Base-by-base conservation (phyloP, 1,140 invertebrate genomes). In the Fopius arisanus region DNA sequence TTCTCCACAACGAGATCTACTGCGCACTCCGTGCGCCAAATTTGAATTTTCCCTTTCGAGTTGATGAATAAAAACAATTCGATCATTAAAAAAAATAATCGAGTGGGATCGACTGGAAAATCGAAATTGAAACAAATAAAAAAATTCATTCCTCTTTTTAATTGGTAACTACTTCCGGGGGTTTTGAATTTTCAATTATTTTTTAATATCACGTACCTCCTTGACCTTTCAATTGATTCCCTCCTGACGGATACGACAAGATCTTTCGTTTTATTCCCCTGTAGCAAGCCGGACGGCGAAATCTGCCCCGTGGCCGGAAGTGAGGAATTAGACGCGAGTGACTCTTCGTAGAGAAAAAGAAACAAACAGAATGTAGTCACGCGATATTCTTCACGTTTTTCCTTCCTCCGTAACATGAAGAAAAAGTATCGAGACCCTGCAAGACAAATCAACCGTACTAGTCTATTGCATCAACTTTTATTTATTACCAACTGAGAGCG, bases 391-490 rank as follows among this genome's bases (percentile, higher is more conserved):
- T 21, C 6, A 59, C 10, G 14, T 26, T 59, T 59, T 59, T 59
- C 10, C 23, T 21, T 48, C 16, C n/a, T 43, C 21, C 7, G 48
- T 54, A 26, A 26, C 23, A 26, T 14, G 14, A 10, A 28, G 54
- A 28, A 28, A 29, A 72, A 29, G 16, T 16, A n/a, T 14, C 37
- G 63, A 41, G 33, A 67, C 48, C 37, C 29, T 28, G 31, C 63
- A 54, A 68, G 71, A 71, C 73, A 71, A 75, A 75, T 75, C 43
- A 70, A 75, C 59, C 29, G 19, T 29, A 67, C 67, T 75, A 37
- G 43, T 74, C 70, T 70, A 74, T 74, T 74, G 73, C 67, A 74
- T 74, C 73, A 74, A 74, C 40, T 62, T 51, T 51, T 51, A 51
- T 51, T 51, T 51, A 51, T 51, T 37, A 65, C 70, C 51, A 37